phyloP scores from a whole-genome alignment of 2,888 invertebrate species.

The Microchrysa polita region DNA sequence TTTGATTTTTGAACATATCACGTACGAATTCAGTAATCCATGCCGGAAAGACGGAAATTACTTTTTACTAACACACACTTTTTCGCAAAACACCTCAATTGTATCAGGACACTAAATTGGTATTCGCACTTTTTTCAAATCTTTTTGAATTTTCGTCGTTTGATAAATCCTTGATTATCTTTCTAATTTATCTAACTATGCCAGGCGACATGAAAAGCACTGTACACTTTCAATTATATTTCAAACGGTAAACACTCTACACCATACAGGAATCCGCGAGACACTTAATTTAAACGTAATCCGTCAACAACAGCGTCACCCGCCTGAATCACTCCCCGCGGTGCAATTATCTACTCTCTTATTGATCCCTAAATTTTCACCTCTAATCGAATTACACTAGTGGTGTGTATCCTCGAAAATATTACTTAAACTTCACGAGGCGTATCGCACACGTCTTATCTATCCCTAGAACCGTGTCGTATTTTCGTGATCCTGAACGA shows the following conservation, averaged over 20 bases:
- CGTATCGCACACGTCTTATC: too few species aligned
- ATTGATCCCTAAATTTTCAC: conserved; percentile 4
- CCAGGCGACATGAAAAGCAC: not conserved
- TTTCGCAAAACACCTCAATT: not conserved
- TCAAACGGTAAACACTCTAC: conserved; percentile 35
- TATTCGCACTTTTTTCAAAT: not conserved
- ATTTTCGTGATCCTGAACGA: too few species aligned
- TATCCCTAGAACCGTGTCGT: too few species aligned
- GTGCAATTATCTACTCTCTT: not conserved
- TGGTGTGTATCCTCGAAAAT: not conserved
- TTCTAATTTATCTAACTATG: not conserved
- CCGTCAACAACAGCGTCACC: conserved; percentile 23
- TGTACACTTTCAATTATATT: not conserved
- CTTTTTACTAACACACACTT: not conserved
- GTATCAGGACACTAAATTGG: conserved; percentile 10
- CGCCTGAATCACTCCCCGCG: conserved; percentile 1
- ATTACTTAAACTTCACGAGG: not conserved
- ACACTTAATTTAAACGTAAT: conserved; percentile 42
- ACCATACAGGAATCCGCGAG: conserved; percentile 27
- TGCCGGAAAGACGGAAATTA: conserved; percentile 1
- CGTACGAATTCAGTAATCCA: too few species aligned
- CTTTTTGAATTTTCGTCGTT: not conserved
- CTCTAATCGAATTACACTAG: conserved; percentile 15
- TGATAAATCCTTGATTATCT: not conserved
- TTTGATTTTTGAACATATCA: too few species aligned